Evolutionary conservation across 1,140 invertebrate species (phyloP).

Genomic region (Laupala kohalensis): DNA sequence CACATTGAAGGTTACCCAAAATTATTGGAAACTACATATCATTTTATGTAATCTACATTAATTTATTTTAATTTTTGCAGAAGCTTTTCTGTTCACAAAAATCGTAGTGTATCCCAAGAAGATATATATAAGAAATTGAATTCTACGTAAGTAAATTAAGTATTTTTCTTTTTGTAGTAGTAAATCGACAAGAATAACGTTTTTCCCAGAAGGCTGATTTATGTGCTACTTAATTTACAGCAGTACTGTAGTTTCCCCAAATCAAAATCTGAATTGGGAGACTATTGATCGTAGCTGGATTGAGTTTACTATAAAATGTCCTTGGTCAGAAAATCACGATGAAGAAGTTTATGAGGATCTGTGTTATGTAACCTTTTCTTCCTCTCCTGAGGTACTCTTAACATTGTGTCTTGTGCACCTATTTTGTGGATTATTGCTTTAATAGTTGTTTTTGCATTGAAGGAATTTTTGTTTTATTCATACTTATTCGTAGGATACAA

Average conservation of each 20-base stretch:
- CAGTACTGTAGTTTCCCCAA: constrained; percentile 2
- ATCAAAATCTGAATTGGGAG: constrained; percentile 12
- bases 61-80: constrained; percentile 38
- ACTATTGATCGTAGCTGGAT: constrained; percentile 31
- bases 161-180: constrained; percentile 5
- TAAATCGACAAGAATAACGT: not conserved
- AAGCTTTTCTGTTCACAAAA: constrained; percentile 49
- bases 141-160: constrained; percentile 29
- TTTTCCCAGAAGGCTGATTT: no score
- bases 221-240: constrained; percentile 12
- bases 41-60: not conserved
- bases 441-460: not conserved
- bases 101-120: constrained; percentile 60
- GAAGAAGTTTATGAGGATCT: constrained; percentile 79
- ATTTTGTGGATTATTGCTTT: not conserved
- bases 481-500: no score
- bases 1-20: not conserved
- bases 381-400: constrained; percentile 42
- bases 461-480: not conserved
- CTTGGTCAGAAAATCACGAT: constrained; percentile 45
- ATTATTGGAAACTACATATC: not conserved
- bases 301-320: constrained; percentile 46
- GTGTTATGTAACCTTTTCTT: constrained; percentile 68
- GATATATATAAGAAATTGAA: constrained; percentile 68
- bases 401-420: constrained; percentile 12